Base-by-base conservation (phyloP, 2,888 invertebrate species). In the Salticus scenicus region DNA sequence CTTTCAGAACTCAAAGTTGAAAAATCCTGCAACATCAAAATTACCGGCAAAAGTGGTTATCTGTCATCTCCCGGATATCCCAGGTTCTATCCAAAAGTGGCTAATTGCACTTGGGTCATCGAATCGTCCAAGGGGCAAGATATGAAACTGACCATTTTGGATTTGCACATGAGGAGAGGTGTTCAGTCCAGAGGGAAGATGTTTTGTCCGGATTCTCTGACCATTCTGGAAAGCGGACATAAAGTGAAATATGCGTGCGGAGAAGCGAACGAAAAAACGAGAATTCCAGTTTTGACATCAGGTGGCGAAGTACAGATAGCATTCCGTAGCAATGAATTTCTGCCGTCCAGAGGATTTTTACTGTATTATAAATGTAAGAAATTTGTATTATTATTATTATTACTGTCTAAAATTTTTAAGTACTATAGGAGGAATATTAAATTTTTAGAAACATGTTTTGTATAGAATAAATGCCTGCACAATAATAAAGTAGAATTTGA, bases 51-150 rank as follows among this genome's bases (percentile, higher is more conserved):
- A 83, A 94, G 94, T 90, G 94, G 94, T 1, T 94, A 94, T 90
- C 93, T 94, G 88, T 93, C 93, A 42, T 94, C 94, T 87, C 95
- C 95, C 0, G 95, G 95, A 8, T 95, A 95, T 91, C 95, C 95
- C 0, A 93, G 94, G 89, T 95, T 93, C 91, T 95, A 95, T 90
- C 92, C 94, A 17, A 95, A 94, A 0, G 93, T 93, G 51, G 91
- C 90, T 90, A 91, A 93, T 88, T 95, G 95, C 90, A 92, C 93
- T 51, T 95, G 95, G 95, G 92, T 92, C 85, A 92, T 95, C 78
- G 91, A 91, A 66, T 94, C 94, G 0, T 92, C 93, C 67, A 92
- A 93, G 0, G 94, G 94, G 82, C 94, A 95, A 90, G 92, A 92
- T 89, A 93, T 95, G 77, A 92, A 93, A 88, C 90, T 95, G 72